These are phyloP conservation scores for Neoniphon sammara DNA, from an alignment of 2,797 vertebrate genomes.

Conservation along the genomic window DNA sequence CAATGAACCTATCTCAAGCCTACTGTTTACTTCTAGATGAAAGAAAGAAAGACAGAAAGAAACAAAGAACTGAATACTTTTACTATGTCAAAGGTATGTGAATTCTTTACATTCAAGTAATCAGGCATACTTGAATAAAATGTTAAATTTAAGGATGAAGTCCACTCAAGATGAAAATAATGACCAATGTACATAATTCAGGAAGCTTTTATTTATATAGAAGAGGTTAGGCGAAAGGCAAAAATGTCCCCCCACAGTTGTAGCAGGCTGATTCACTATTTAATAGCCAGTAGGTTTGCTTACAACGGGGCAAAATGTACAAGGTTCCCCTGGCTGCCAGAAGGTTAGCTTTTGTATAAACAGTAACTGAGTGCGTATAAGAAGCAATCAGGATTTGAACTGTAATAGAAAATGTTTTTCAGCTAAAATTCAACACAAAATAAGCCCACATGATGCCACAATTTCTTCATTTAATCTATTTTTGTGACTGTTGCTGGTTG, in stretches of 20 bases:
- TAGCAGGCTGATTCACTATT: too few species aligned
- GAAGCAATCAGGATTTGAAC: slow-evolving; percentile 23
- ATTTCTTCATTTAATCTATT: too few species aligned
- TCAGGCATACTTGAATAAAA: too few species aligned
- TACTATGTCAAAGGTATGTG: too few species aligned
- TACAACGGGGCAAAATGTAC: slow-evolving; percentile 45
- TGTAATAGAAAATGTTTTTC: neutral
- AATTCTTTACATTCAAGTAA: too few species aligned
- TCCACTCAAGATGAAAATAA: slow-evolving; percentile 9
- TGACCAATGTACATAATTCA: slow-evolving; percentile 31
- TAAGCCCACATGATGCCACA: neutral
- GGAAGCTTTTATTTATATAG: slow-evolving; percentile 69
- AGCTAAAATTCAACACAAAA: neutral
- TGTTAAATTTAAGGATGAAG: too few species aligned
- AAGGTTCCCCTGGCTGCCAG: slow-evolving; percentile 32
- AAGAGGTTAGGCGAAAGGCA: slow-evolving; percentile 24
- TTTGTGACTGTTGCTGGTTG: neutral
- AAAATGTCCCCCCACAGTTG: too few species aligned
- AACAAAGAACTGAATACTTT: too few species aligned
- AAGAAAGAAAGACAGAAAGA: too few species aligned
- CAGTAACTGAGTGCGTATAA: slow-evolving; percentile 30
- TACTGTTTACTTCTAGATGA: too few species aligned
- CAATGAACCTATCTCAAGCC: too few species aligned
- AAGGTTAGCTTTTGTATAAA: slow-evolving; percentile 13
- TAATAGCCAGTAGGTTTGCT: slow-evolving; percentile 6